phyloP scores from a whole-genome alignment of 2,797 vertebrate species.

The Lycodopsis pacificus region DNA sequence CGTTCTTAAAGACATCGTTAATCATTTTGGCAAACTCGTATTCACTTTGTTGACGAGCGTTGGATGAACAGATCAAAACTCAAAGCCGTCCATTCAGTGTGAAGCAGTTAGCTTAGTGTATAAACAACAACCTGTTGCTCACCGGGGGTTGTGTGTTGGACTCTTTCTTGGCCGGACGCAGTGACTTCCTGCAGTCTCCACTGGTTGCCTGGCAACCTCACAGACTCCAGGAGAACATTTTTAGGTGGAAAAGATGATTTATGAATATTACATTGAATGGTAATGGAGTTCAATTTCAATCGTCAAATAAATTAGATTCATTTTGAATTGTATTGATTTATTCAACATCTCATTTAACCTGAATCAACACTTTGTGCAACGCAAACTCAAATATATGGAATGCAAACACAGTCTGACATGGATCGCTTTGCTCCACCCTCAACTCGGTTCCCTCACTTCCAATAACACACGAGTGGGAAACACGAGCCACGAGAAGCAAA shows the following conservation, averaged over 20 bases:
- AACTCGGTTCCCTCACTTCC: slow-evolving; percentile 4
- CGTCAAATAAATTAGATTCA: slow-evolving; percentile 12
- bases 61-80: neutral
- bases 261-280: slow-evolving; percentile 49
- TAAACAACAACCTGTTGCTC: neutral
- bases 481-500: slow-evolving; percentile 27
- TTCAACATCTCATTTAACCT: slow-evolving; percentile 41
- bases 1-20: neutral
- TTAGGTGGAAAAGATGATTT: slow-evolving; percentile 18
- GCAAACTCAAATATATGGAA: slow-evolving; percentile 26
- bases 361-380: slow-evolving; percentile 27
- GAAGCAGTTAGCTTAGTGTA: slow-evolving; percentile 1
- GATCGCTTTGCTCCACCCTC: slow-evolving; percentile 19
- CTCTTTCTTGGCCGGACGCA: neutral
- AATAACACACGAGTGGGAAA: slow-evolving; percentile 32
- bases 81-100: neutral
- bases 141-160: neutral
- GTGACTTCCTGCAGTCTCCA: neutral
- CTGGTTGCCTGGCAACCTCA: slow-evolving; percentile 22
- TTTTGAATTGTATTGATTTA: slow-evolving; percentile 28
- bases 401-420: slow-evolving; percentile 37
- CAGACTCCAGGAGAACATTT: neutral
- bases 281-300: slow-evolving; percentile 32
- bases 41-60: neutral
- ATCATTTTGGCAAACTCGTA: neutral